Percentiles rank a stretch among this genome's conserved stretches.
phyloP scores from a whole-genome alignment of 23 tunicate genomes.

The Ciona savignyi region DNA sequence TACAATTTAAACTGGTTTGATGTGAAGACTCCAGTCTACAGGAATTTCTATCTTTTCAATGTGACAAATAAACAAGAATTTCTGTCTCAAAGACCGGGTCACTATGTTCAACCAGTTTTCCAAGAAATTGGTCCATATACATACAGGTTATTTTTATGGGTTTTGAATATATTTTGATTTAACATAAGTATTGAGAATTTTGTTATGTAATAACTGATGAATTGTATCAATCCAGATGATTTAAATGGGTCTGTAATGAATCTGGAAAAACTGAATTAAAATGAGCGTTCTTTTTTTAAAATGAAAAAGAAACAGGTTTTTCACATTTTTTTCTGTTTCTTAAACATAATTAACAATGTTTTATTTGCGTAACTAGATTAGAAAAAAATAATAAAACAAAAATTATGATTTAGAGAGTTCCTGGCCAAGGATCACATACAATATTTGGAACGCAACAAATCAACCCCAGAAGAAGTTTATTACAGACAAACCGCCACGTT shows the following conservation, averaged over 20 bases:
- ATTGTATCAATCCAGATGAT: too few species aligned
- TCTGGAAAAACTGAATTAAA: too few species aligned
- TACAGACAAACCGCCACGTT: constrained; percentile 43
- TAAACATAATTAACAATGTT: background rate
- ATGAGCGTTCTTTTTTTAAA: too few species aligned
- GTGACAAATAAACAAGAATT: constrained; percentile 61
- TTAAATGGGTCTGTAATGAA: too few species aligned
- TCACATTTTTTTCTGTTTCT: background rate
- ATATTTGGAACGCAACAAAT: constrained; percentile 16
- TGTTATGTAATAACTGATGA: too few species aligned
- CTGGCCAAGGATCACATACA: constrained; percentile 32
- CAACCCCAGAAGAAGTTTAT: constrained; percentile 16
- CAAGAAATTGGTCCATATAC: constrained; percentile 52
- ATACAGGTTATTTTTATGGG: constrained; percentile 29
- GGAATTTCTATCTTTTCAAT: constrained; percentile 44
- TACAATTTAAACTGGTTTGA: constrained; percentile 48
- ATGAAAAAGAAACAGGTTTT: too few species aligned
- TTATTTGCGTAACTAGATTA: background rate
- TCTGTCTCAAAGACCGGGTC: constrained; percentile 35
- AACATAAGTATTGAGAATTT: too few species aligned
- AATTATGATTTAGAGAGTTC: constrained; percentile 18
- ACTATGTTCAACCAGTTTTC: constrained; percentile 44
- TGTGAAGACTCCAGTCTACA: constrained; percentile 26
- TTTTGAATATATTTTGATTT: too few species aligned
- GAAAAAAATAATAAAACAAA: background rate